Evolutionary conservation across 2,888 invertebrate genomes (phyloP), one percentile per base, ranked within the genome.

Genomic region (Watsonalla cultraria): DNA sequence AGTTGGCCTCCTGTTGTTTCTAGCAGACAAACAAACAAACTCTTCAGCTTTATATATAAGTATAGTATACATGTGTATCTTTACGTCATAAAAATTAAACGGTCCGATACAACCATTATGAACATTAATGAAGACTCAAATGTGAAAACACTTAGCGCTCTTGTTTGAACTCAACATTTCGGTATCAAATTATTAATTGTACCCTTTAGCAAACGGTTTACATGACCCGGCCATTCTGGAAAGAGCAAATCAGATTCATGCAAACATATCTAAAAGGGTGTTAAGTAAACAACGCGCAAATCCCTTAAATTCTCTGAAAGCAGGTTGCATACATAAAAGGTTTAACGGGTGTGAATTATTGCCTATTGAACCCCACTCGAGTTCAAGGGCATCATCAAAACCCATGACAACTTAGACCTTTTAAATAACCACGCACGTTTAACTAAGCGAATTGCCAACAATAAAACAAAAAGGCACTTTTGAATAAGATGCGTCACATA

Each of bases 311-410:
- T 61, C 57, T 55, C 59, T 60, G 54, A 57, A 56, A 62, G 53
- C 59, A 61, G 59, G 61, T 66, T 62, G 59, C 64, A 61, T 68
- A 67, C 56, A 55, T 61, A 64, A 68, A 58, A 57, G 54, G 65
- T 66, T 65, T 65, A 58, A 66, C 56, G 53, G 59, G 52, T 47
- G 51, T 51, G 58, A 59, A 59, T 11, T 37, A 37, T 37, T 42
- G 4, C 42, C 57, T 60, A 70, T 70, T 61, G 64, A 63, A 66
- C 62, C 64, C 64, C 69, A 68, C 77, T 79, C 60, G 67, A 75
- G 66, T 59, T 53, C 65, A 72, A 66, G 72, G 76, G 78, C 78
- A 78, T 81, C 82, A 82, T 74, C 72, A 70, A 72, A 72, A 72
- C 68, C 53, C 57, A 64, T 67, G 72, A 79, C 75, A 80, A 74